Base-by-base conservation (phyloP, 1,140 invertebrate species). In the Lepidotrigona ventralis region DNA sequence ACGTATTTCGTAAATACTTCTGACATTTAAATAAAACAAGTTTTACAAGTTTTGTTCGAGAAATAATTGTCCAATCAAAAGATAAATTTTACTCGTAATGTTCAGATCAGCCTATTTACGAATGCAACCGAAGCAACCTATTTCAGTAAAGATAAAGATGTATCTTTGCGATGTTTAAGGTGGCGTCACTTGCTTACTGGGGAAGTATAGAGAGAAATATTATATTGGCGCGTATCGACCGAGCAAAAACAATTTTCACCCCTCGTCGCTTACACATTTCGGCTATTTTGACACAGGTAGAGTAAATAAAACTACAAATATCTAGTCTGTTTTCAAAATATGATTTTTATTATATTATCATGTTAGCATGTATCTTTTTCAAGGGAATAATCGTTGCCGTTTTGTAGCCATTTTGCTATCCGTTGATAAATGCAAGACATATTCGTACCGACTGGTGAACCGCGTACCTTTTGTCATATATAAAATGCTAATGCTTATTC, bases 381-480 rank as follows among this genome's bases (percentile, higher is more conserved):
- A 54, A 70, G 58, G 70, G 63, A 70, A 88, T 85, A 77, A 84
- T 85, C 72, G 26, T 82, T 89, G 51, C 68, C 66, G 70, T 84
- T 78, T 63, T 86, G 91, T 93, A 91, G 94, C 94, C 94, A 94
- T 94, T 93, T 94, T 94, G 93, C 92, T 94, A 81, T 93, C 94
- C 94, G 94, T 94, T 94, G 94, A 94, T 94, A 94, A 94, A 93
- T 92, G 82, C 87, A 91, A 88, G 90, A 88, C 88, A 92, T 93
- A 92, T 90, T 89, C 92, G 93, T 94, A 94, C 94, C 94, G 94
- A 94, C 94, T 91, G 93, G 91, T 92, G 85, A 90, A 77, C 86
- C 83, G 86, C 86, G 88, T 85, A 81, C 53, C 75, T 33, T 54
- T 86, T 39, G 66, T 72, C 23, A 75, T 21, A 69, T 77, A 80